Percentiles rank a stretch among this genome's conserved stretches.
Conservation (phyloP, 2,113 vertebrate genomes). For the Arenaria interpres region DNA sequence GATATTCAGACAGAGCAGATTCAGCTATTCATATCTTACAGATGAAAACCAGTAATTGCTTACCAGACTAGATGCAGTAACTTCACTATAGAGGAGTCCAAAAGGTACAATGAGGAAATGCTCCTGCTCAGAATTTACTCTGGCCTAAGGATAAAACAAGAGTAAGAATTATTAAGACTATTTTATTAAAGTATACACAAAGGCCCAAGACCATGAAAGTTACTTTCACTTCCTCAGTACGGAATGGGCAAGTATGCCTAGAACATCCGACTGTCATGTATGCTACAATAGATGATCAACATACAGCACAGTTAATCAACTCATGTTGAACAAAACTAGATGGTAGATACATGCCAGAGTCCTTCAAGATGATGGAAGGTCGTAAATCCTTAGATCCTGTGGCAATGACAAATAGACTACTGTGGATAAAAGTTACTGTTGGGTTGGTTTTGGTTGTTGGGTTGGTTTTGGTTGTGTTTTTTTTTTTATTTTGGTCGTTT, state of each 20-base stretch:
- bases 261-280: not conserved
- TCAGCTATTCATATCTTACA: not conserved
- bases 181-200: not conserved
- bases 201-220: not conserved
- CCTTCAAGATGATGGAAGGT: not conserved
- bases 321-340: not conserved
- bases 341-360: not conserved
- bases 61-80: slow-evolving; percentile 96
- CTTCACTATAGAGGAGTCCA: slow-evolving; percentile 96
- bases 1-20: not conserved
- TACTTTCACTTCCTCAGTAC: not conserved
- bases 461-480: no score
- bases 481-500: no score
- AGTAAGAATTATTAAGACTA: not conserved
- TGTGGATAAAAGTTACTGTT: not conserved
- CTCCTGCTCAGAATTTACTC: slow-evolving; percentile 91
- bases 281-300: not conserved
- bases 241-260: not conserved
- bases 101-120: slow-evolving; percentile 95
- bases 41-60: slow-evolving; percentile 30
- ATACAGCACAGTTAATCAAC: not conserved
- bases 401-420: not conserved
- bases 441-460: not conserved
- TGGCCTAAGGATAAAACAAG: slow-evolving; percentile 77
- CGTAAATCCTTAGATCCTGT: not conserved